Base-by-base conservation (phyloP, 1,140 invertebrate species). In the Hetaerina americana region DNA sequence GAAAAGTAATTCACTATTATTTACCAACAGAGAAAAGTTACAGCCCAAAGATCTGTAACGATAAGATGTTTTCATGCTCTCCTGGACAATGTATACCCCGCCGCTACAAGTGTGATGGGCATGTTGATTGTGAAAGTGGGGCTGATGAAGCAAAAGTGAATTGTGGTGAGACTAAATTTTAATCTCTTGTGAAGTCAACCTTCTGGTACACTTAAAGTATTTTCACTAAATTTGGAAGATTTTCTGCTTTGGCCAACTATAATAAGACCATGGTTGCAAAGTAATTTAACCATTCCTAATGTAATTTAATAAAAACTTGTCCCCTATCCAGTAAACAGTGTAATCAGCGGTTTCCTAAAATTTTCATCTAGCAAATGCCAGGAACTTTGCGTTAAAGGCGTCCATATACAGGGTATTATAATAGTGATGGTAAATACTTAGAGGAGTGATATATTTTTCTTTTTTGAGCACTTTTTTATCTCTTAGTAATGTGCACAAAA, bases 81-180 rank as follows among this genome's bases (percentile, higher is more conserved):
- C 78, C 80, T 74, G 83, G 82, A 5, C 77, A 81, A 40, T 90
- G 88, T 78, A 89, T 90, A 49, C 81, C 80, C 66, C 77, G 79
- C n/a, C 81, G 83, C 72, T 90, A 86, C 78, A 81, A 85, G 5
- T 90, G 89, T 79, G 89, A 90, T 78, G 86, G 85, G 29, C 83
- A 84, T 73, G 75, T 78, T 31, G 89, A 91, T 78, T 90, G 89
- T 77, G 78, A 77, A 72, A 86, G 86, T 76, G 81, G 81, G 25
- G 81, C 82, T 5, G 86, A 87, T 76, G 86, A 87, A 76, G 76
- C 75, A 71, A 18, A 73, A 27, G 75, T 75, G 22, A 77, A 78
- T 10, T 86, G 85, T 75, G 81, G 84, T 79, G 73, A 75, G 74
- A 73, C 10, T 25, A 5, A 26, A n/a, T 71, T n/a, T 24, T 49